A percentile compares a stretch with the other conserved stretches of the same genome.
Conservation (phyloP, 1,140 invertebrate genomes). For the Ctenoplectra terminalis region DNA sequence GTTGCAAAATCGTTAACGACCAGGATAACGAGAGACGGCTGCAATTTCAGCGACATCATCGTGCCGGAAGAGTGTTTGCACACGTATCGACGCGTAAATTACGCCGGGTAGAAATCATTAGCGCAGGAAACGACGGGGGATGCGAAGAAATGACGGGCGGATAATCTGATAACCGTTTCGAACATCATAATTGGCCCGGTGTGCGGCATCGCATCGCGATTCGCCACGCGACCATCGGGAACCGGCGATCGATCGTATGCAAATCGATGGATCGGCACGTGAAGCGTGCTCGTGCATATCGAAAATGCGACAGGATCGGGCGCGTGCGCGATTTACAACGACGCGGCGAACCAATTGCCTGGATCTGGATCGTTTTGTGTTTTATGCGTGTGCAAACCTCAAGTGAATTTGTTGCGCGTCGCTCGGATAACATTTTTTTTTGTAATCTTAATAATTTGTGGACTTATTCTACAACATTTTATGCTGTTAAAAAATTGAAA, state of each 20-base stretch:
- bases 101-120: conserved; percentile 18
- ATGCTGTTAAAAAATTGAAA: too few relatives aligned
- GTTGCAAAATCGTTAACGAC: background rate
- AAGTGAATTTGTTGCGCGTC: too few relatives aligned
- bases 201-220: conserved; percentile 22
- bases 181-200: conserved; percentile 45
- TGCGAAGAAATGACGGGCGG: conserved; percentile 16
- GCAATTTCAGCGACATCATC: conserved; percentile 6
- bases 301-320: background rate
- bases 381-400: too few relatives aligned
- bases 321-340: conserved; percentile 16
- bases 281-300: background rate
- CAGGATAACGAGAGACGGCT: background rate
- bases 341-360: background rate
- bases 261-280: conserved; percentile 24
- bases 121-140: too few relatives aligned
- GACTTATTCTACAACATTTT: too few relatives aligned
- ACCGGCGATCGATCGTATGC: conserved; percentile 35
- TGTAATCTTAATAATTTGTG: too few relatives aligned
- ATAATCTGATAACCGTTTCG: conserved; percentile 32
- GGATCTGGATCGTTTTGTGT: too few relatives aligned
- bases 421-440: too few relatives aligned
- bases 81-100: conserved; percentile 30
- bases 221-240: conserved; percentile 2
- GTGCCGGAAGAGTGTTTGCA: conserved; percentile 34